Base-by-base conservation (phyloP, 2,113 vertebrate species). In the Vulpes vulpes region DNA sequence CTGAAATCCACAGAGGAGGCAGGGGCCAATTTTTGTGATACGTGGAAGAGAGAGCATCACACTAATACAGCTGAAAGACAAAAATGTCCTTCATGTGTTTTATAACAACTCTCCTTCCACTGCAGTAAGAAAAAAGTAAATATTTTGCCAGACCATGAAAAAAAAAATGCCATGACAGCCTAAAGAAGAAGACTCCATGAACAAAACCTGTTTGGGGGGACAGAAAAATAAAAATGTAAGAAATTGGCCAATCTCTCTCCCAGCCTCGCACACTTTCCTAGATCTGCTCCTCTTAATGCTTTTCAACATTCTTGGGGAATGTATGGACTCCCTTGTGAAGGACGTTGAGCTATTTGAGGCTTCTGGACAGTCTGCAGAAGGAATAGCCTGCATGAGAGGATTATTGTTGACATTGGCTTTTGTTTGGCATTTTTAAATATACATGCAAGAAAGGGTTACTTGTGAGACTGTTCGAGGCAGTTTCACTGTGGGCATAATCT, bases 231-330 rank as follows among this genome's bases (percentile, higher is more conserved):
- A 59, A 80, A 89, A 67, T 4, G 10, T 49, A 94, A 89, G 22
- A 87, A 82, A 86, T 3, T 10, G 5, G 3, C 25, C 32, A n/a
- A 76, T 95, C 76, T 67, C 73, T 16, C 64, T 69, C 25, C 32
- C 15, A 64, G 60, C 49, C 35, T 80, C n/a, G 17, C 32, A 51
- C 8, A 35, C 10, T 49, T 85, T 82, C 86, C 85, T 86, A 22
- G 10, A 65, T 25, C n/a, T 43, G 12, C 7, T 65, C 30, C 12
- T 11, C 43, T 15, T 7, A 35, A 19, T 8, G 11, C 10, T 73
- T 94, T 49, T 98, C 64, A 88, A 20, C n/a, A 27, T 59, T 79
- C 53, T 49, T 32, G 67, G 59, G 76, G 95, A 94, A 85, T n/a
- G 7, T 35, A 22, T 80, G 35, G 95, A 79, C 19, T 86, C 53